Conservation (phyloP, 2,888 invertebrate species). For the Corbicula japonica region DNA sequence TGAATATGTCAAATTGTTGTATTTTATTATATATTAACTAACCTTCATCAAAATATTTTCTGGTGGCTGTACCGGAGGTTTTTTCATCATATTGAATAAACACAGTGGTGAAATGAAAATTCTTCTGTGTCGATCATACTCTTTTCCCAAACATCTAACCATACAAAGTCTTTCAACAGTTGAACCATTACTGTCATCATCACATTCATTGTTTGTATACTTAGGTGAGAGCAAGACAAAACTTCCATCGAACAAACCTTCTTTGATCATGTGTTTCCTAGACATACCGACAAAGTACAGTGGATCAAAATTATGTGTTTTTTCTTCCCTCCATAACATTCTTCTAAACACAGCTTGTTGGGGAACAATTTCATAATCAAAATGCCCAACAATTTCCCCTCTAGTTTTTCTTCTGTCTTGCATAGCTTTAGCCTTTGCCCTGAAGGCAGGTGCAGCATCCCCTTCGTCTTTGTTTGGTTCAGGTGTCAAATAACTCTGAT, state of each 20-base stretch:
- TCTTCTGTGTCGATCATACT: conserved; percentile 70
- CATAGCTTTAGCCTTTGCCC: conserved; percentile 55
- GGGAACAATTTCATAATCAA: conserved; percentile 73
- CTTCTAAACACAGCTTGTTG: conserved; percentile 76
- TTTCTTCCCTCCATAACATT: conserved; percentile 73
- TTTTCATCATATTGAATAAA: conserved; percentile 78
- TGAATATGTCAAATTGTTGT: too few species aligned
- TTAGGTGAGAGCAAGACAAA: conserved; percentile 74
- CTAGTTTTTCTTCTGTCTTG: conserved; percentile 32
- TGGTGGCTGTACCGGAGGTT: conserved; percentile 57
- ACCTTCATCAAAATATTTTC: conserved; percentile 53
- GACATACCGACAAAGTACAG: conserved; percentile 80
- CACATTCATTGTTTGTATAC: conserved; percentile 36
- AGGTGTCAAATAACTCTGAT: conserved; percentile 54
- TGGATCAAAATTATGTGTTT: conserved; percentile 75
- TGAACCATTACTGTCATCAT: conserved; percentile 32
- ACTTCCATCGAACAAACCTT: conserved; percentile 80
- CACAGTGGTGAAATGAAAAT: conserved; percentile 81
- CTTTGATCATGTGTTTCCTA: conserved; percentile 74
- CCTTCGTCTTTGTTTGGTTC: conserved; percentile 38
- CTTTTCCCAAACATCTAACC: conserved; percentile 76
- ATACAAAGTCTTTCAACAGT: conserved; percentile 66
- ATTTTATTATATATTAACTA: too few species aligned
- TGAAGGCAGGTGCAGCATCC: conserved; percentile 40
- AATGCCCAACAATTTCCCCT: conserved; percentile 43